Evolutionary conservation across 1,140 invertebrate genomes (phyloP).

Genomic region (Rhopalosiphum maidis): DNA sequence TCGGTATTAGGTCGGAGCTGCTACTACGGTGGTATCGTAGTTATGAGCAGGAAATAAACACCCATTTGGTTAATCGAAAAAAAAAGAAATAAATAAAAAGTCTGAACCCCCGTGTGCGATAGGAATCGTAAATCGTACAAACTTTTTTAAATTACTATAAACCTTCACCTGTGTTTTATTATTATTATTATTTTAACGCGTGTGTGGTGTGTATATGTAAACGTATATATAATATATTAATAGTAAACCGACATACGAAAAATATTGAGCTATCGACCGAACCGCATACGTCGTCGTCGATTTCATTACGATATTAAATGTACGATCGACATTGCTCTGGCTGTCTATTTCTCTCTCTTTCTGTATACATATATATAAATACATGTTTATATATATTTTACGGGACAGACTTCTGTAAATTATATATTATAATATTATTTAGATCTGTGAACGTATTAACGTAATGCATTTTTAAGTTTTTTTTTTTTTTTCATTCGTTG

Average conservation of each 20-base stretch:
- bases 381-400: too few relatives aligned
- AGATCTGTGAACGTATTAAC: neutral
- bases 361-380: neutral
- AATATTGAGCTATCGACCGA: neutral
- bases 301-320: neutral
- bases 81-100: neutral
- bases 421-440: neutral
- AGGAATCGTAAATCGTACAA: constrained; percentile 11
- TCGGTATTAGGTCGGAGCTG: neutral
- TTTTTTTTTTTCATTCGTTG: neutral
- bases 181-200: neutral
- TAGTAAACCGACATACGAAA: neutral
- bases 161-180: neutral
- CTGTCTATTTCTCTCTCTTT: neutral
- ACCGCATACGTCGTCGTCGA: neutral
- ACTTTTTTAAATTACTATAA: constrained; percentile 6
- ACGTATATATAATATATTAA: neutral
- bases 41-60: neutral
- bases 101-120: neutral
- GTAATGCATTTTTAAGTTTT: neutral
- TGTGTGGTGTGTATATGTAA: neutral
- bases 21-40: neutral
- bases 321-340: neutral
- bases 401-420: neutral
- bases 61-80: constrained; percentile 20